Percentiles rank a stretch among this genome's conserved stretches.
phyloP scores from a whole-genome alignment of 2,888 invertebrate genomes.

The Geotrupes spiniger region DNA sequence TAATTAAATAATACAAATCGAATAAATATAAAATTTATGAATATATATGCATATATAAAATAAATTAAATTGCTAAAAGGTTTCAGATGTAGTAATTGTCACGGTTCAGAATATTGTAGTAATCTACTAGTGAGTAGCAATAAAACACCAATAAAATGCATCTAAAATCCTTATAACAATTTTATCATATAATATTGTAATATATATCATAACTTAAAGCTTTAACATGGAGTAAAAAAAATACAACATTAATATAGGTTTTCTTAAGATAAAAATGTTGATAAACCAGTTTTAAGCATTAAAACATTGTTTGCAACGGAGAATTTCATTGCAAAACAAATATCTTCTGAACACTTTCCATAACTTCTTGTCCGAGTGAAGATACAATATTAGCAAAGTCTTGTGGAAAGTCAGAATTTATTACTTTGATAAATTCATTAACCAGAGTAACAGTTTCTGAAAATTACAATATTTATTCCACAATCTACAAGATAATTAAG shows the following conservation, averaged over 20 bases:
- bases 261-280: background rate
- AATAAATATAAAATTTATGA: no score
- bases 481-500: background rate
- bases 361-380: conserved; percentile 47
- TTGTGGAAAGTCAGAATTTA: conserved; percentile 57
- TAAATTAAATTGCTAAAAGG: background rate
- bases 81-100: background rate
- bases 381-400: conserved; percentile 54
- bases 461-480: conserved; percentile 24
- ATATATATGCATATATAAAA: conserved; percentile 1
- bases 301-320: background rate
- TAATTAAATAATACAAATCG: background rate
- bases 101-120: background rate
- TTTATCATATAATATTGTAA: background rate
- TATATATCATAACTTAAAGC: background rate
- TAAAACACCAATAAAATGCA: conserved; percentile 1
- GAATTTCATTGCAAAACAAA: conserved; percentile 27
- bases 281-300: background rate
- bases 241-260: conserved; percentile 7
- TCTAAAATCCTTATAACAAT: background rate
- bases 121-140: conserved; percentile 1
- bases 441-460: conserved; percentile 53
- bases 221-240: background rate
- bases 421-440: conserved; percentile 55
- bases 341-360: conserved; percentile 39